Evolutionary conservation across 2,888 invertebrate species (phyloP), one percentile per base, ranked within the genome.

Genomic region (Cheilosia impressa): DNA sequence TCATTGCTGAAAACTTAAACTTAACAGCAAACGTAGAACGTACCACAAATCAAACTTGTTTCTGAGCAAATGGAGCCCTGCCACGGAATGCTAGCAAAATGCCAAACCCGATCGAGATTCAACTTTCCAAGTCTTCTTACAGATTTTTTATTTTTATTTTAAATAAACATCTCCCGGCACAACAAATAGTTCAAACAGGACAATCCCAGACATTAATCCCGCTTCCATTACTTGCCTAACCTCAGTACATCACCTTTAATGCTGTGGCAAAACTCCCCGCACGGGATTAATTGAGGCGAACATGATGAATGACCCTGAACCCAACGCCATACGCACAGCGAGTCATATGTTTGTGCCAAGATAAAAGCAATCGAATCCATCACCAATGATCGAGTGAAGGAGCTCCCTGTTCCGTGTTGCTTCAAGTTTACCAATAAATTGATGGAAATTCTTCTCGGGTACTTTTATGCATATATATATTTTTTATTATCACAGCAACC

Each of bases 281-380:
- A 15, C 60, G 22, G 41, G 43, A 68, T 52, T 76, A 68, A 76
- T 66, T 60, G 66, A 53, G 68, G 58, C 76, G 31, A 69, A 63
- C 27, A 63, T 71, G 78, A 69, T 78, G 78, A 50, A 78, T 63
- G 53, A 15, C 69, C 22, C 19, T 17, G 47, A 69, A 52, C 62
- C 47, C 45, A 63, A 60, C 19, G 45, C 57, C 66, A 43, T 50
- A 9, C 15, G 17, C 47, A 62, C 27, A 19, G 19, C 4, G 27
- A 50, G 69, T 71, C 62, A 78, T 62, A 71, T 57, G 55, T 55
- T 71, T 71, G 41, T 63, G 69, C 55, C 62, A 71, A 71, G 78
- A 78, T 69, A 71, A 78, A 66, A 68, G 45, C 66, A 76, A 63
- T 71, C 63, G 63, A 78, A 69, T 71, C 62, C 55, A 78, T 71